These are phyloP conservation scores for Lepidurus arcticus DNA, from an alignment of 1,140 invertebrate species.

Conservation along the genomic window DNA sequence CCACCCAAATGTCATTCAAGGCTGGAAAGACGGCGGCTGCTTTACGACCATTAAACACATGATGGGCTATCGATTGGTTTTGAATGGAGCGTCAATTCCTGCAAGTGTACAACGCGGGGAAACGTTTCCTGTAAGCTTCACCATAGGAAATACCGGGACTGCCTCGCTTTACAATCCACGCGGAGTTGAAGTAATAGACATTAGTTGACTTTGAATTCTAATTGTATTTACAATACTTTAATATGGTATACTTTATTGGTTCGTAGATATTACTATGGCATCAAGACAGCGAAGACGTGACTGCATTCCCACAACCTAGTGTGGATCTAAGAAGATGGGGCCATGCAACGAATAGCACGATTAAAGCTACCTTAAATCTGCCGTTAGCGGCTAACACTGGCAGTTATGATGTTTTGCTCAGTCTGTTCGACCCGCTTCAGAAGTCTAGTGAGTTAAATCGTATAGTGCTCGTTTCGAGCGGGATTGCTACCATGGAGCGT, in stretches of 20 bases:
- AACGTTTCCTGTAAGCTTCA: neutral
- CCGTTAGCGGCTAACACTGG: neutral
- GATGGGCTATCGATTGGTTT: constrained; percentile 29
- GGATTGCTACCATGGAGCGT: neutral
- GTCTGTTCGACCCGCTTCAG: neutral
- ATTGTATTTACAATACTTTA: neutral
- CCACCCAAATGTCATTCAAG: constrained; percentile 20
- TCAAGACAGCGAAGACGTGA: neutral
- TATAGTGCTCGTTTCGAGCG: neutral
- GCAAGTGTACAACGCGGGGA: neutral
- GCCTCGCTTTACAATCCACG: constrained; percentile 27
- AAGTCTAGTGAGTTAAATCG: neutral
- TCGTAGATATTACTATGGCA: constrained; percentile 10
- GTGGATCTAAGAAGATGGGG: neutral
- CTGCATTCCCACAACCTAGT: neutral
- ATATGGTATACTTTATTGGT: neutral
- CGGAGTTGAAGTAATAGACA: neutral
- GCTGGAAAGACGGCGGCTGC: constrained; percentile 22
- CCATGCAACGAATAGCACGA: neutral
- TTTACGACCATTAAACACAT: constrained; percentile 24
- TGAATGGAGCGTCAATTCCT: neutral
- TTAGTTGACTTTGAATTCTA: neutral
- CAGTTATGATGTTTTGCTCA: neutral
- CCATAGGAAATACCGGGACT: constrained; percentile 23
- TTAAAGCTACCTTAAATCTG: neutral